Conservation (phyloP, 1,140 invertebrate species). For the Chelonus insularis region DNA sequence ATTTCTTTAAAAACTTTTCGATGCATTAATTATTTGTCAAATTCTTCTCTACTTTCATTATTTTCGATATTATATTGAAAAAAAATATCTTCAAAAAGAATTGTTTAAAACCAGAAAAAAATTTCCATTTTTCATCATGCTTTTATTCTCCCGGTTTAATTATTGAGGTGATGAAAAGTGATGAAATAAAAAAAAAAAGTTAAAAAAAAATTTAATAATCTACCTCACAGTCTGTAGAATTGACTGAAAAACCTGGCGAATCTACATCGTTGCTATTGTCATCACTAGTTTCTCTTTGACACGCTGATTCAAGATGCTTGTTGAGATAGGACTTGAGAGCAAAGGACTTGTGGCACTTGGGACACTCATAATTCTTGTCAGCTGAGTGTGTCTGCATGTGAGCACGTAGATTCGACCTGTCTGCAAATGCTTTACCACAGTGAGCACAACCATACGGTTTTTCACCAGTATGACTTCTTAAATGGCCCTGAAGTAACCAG, state of each 20-base stretch:
- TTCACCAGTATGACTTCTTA: slow-evolving; percentile 96
- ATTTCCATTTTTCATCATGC: too few relatives aligned
- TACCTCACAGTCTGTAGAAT: slow-evolving; percentile 19
- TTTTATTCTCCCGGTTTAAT: too few relatives aligned
- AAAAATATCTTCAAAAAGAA: not conserved
- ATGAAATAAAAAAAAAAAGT: not conserved
- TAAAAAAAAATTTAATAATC: slow-evolving; percentile 2
- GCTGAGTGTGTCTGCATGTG: slow-evolving; percentile 99
- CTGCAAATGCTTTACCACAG: slow-evolving; percentile 98
- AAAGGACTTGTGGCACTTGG: slow-evolving; percentile 94
- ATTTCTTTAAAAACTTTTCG: too few relatives aligned
- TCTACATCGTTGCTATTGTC: slow-evolving; percentile 47
- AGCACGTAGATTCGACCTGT: slow-evolving; percentile 95
- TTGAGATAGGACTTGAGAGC: slow-evolving; percentile 98
- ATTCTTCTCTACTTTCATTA: too few relatives aligned
- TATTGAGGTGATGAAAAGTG: too few relatives aligned
- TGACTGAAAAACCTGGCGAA: slow-evolving; percentile 24
- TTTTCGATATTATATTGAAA: too few relatives aligned
- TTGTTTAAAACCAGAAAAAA: not conserved
- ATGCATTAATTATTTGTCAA: too few relatives aligned
- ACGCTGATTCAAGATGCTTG: slow-evolving; percentile 97
- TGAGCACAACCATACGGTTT: slow-evolving; percentile 98
- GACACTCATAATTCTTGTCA: slow-evolving; percentile 94
- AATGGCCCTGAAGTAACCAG: slow-evolving; percentile 96
- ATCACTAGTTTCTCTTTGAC: slow-evolving; percentile 63